Conservation (phyloP, 2,113 vertebrate species). For the Anarrhichthys ocellatus region DNA sequence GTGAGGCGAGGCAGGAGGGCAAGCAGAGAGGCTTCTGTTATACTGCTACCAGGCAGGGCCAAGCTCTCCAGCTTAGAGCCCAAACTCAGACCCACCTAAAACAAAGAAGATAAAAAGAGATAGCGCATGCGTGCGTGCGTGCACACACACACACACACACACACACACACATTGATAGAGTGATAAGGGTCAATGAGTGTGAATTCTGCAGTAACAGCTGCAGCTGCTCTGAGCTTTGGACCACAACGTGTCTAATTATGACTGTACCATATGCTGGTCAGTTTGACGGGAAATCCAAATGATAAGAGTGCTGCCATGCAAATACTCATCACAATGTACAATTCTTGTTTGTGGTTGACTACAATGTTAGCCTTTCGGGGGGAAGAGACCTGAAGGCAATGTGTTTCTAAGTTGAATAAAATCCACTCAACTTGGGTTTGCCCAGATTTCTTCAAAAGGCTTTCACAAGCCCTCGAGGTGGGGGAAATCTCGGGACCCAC, state of each 20-base stretch:
- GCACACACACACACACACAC: no score
- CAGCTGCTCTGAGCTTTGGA: constrained; percentile 35
- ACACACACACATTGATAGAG: no score
- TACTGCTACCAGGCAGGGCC: constrained; percentile 83
- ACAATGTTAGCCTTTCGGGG: neutral
- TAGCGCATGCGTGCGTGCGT: rapidly evolving
- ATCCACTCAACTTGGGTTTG: neutral
- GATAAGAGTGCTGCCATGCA: neutral
- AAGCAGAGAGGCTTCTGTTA: constrained; percentile 85
- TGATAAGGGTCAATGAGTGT: neutral
- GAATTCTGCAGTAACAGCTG: neutral
- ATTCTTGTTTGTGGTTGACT: neutral
- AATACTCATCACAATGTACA: neutral
- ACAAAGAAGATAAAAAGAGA: neutral
- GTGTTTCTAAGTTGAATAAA: neutral
- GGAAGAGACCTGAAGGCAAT: no score
- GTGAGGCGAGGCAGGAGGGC: constrained; percentile 83
- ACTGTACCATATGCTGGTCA: neutral
- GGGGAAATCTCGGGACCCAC: neutral
- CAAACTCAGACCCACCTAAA: constrained; percentile 74
- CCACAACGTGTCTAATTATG: neutral
- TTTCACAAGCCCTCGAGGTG: neutral
- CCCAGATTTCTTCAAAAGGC: neutral
- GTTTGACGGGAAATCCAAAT: neutral
- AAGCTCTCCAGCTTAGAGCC: constrained; percentile 84